Conservation (phyloP, 2,113 vertebrate species). For the Neomonachus schauinslandi region DNA sequence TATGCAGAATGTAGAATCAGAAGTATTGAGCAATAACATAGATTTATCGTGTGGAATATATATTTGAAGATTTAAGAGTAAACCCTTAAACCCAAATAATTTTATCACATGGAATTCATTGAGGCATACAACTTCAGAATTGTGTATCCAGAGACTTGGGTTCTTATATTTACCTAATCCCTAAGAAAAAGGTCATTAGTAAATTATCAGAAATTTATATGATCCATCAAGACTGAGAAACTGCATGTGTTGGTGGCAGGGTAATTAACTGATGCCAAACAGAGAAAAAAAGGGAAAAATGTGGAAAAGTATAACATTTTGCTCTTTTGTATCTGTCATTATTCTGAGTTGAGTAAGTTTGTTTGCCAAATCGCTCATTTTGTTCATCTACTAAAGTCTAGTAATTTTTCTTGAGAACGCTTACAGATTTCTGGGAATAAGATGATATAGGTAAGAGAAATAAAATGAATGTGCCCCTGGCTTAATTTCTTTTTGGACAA, state of each 20-base stretch:
- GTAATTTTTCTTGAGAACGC: background rate
- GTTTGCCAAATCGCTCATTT: background rate
- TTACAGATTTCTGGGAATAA: background rate
- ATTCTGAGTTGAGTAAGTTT: background rate
- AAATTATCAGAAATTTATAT: background rate
- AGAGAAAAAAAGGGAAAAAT: background rate
- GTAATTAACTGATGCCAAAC: background rate
- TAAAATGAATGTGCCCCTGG: background rate
- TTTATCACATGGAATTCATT: background rate
- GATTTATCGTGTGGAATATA: background rate
- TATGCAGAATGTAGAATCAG: background rate
- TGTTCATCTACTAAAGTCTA: background rate
- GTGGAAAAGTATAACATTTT: background rate
- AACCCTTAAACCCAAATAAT: background rate
- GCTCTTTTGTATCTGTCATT: background rate
- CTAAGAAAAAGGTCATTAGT: background rate
- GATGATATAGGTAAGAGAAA: background rate
- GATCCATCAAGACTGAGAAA: background rate
- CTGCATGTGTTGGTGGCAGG: fast-evolving
- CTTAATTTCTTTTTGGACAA: background rate
- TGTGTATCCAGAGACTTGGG: background rate
- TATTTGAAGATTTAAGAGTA: conserved; percentile 24
- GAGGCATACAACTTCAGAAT: background rate
- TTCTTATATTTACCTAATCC: background rate
- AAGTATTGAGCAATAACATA: background rate